Conservation (phyloP, 2,797 vertebrate genomes). For the Merluccius polli region DNA sequence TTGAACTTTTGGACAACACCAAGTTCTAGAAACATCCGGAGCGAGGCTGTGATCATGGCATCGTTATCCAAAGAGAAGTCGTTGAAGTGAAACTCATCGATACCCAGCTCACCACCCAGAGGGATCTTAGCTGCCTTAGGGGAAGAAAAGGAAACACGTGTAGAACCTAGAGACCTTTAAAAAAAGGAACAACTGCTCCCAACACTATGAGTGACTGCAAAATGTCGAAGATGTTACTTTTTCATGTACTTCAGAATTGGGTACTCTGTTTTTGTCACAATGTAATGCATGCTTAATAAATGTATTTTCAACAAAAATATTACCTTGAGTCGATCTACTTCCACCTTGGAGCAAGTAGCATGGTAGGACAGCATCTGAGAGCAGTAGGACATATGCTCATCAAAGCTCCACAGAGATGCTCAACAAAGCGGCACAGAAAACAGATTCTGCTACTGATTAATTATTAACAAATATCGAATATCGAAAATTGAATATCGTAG, state of each 20-base stretch:
- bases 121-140: conserved; percentile 78
- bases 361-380: conserved; percentile 80
- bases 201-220: too few relatives aligned
- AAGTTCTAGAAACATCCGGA: conserved; percentile 79
- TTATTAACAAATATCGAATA: too few relatives aligned
- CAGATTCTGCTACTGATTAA: not conserved
- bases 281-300: not conserved
- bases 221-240: not conserved
- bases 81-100: conserved; percentile 78
- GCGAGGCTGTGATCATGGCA: conserved; percentile 79
- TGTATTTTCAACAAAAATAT: conserved; percentile 1
- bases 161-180: not conserved
- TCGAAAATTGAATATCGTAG: too few relatives aligned
- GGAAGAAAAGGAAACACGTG: not conserved
- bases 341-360: conserved; percentile 78
- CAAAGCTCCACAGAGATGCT: not conserved
- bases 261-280: too few relatives aligned
- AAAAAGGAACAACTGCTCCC: not conserved
- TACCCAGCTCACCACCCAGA: conserved; percentile 73
- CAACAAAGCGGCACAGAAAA: not conserved
- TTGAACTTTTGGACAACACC: conserved; percentile 79
- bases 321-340: conserved; percentile 81
- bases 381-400: conserved; percentile 10
- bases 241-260: not conserved
- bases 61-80: conserved; percentile 80